phyloP scores from a whole-genome alignment of 2,888 invertebrate species.

The Pristionchus arcanus region DNA sequence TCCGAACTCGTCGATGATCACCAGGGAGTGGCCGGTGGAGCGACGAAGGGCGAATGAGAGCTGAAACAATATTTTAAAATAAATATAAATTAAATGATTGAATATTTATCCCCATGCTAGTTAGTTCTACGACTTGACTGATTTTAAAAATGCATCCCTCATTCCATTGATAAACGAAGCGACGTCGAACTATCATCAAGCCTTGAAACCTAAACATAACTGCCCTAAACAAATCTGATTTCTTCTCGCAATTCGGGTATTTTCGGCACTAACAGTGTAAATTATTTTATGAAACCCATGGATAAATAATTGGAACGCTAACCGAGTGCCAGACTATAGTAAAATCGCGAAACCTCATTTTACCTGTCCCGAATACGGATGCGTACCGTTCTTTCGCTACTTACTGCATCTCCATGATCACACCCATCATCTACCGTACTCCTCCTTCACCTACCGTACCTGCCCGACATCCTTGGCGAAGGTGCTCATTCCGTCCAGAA shows the following conservation, averaged over 20 bases:
- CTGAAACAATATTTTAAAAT: conserved; percentile 80
- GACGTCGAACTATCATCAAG: background rate
- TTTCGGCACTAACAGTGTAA: too few relatives aligned
- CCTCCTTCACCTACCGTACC: conserved; percentile 81
- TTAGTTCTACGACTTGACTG: too few relatives aligned
- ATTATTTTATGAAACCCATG: too few relatives aligned
- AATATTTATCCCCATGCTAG: too few relatives aligned
- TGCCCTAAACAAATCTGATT: background rate
- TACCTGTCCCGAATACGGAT: too few relatives aligned
- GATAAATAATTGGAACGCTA: too few relatives aligned
- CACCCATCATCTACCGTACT: background rate
- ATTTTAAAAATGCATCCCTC: too few relatives aligned
- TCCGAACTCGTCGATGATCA: conserved; percentile 93
- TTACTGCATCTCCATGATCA: background rate
- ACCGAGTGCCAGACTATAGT: too few relatives aligned
- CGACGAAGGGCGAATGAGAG: conserved; percentile 86
- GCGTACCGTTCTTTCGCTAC: background rate
- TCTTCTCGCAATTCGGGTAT: background rate
- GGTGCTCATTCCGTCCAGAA: conserved; percentile 88
- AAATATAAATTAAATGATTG: background rate
- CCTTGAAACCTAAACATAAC: background rate
- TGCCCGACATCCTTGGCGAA: conserved; percentile 91
- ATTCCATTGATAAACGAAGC: background rate
- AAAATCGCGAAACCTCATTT: too few relatives aligned
- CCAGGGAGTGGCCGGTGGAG: conserved; percentile 85